These are phyloP conservation scores for Paradoxurus hermaphroditus DNA, from an alignment of 2,113 vertebrate genomes.

Conservation along the genomic window DNA sequence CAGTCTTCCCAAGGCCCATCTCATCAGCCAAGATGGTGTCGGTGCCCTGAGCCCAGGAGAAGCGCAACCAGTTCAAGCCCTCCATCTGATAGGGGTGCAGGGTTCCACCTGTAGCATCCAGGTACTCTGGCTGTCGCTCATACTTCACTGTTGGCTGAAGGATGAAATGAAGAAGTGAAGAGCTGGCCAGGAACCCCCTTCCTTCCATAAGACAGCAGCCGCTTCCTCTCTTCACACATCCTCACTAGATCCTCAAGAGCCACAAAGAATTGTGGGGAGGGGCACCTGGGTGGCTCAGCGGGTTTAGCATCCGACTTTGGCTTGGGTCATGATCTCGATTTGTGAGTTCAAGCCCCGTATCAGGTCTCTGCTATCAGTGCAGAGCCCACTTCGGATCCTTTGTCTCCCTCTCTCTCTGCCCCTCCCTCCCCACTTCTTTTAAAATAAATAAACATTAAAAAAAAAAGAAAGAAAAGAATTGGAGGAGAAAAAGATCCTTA, in stretches of 20 bases:
- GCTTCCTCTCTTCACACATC: background rate
- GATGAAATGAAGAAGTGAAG: slow-evolving; percentile 7
- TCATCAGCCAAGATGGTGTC: slow-evolving; percentile 98
- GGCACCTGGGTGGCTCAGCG: too few species aligned
- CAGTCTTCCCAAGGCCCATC: slow-evolving; percentile 98
- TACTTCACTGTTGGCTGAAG: slow-evolving; percentile 96
- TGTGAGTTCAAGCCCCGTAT: too few species aligned
- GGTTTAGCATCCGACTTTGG: too few species aligned
- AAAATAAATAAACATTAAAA: too few species aligned
- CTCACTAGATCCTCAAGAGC: background rate
- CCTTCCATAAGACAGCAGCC: background rate
- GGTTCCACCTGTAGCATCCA: slow-evolving; percentile 94
- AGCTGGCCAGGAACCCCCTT: background rate
- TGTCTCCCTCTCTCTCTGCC: too few species aligned
- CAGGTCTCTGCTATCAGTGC: too few species aligned
- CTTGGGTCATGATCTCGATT: too few species aligned
- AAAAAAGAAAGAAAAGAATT: too few species aligned
- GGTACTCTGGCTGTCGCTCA: slow-evolving; percentile 94
- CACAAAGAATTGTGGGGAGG: background rate
- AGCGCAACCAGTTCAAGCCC: slow-evolving; percentile 97
- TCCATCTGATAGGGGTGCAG: slow-evolving; percentile 98
- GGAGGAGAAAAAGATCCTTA: background rate
- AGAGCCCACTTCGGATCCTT: too few species aligned
- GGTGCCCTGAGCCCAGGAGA: slow-evolving; percentile 98
- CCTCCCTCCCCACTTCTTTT: too few species aligned